Evolutionary conservation across 2,888 invertebrate species (phyloP).

Genomic region (Anoncus sp.): DNA sequence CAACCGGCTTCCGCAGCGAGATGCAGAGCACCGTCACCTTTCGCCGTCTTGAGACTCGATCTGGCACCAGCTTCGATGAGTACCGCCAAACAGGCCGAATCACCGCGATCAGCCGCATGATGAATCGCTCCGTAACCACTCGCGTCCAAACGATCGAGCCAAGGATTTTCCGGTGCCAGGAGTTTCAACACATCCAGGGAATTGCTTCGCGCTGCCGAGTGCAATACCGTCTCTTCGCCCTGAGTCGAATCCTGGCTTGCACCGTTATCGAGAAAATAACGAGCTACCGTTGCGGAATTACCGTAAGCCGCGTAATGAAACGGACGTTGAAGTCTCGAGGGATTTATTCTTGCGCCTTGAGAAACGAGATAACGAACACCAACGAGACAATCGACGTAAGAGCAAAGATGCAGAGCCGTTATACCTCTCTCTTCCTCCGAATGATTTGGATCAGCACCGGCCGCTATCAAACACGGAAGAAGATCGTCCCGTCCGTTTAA

Average conservation of each 20-base stretch:
- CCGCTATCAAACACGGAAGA: slow-evolving; percentile 86
- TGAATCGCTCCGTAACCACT: slow-evolving; percentile 92
- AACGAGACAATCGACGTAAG: slow-evolving; percentile 91
- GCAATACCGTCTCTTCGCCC: slow-evolving; percentile 91
- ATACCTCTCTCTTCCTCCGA: slow-evolving; percentile 89
- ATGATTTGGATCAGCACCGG: slow-evolving; percentile 89
- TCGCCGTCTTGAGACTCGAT: slow-evolving; percentile 89
- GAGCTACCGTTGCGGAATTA: slow-evolving; percentile 92
- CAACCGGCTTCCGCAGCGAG: slow-evolving; percentile 95
- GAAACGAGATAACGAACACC: slow-evolving; percentile 89
- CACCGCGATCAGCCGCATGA: slow-evolving; percentile 91
- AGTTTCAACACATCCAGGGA: slow-evolving; percentile 91
- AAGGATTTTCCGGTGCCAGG: slow-evolving; percentile 90
- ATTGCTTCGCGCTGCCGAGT: slow-evolving; percentile 94
- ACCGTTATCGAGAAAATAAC: slow-evolving; percentile 89
- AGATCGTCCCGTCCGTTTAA: slow-evolving; percentile 89
- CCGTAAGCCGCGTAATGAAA: slow-evolving; percentile 96
- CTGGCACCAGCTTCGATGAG: slow-evolving; percentile 90
- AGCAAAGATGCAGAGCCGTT: slow-evolving; percentile 90
- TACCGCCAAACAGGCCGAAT: slow-evolving; percentile 89
- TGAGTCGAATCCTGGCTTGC: slow-evolving; percentile 87
- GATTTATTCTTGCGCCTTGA: slow-evolving; percentile 89
- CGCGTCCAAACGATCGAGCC: slow-evolving; percentile 90
- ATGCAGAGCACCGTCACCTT: slow-evolving; percentile 92
- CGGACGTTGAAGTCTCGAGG: slow-evolving; percentile 90